Percentiles rank a stretch among this genome's conserved stretches.
These are phyloP conservation scores for Coregonus clupeaformis DNA, from an alignment of 2,113 vertebrate species.

Conservation along the genomic window DNA sequence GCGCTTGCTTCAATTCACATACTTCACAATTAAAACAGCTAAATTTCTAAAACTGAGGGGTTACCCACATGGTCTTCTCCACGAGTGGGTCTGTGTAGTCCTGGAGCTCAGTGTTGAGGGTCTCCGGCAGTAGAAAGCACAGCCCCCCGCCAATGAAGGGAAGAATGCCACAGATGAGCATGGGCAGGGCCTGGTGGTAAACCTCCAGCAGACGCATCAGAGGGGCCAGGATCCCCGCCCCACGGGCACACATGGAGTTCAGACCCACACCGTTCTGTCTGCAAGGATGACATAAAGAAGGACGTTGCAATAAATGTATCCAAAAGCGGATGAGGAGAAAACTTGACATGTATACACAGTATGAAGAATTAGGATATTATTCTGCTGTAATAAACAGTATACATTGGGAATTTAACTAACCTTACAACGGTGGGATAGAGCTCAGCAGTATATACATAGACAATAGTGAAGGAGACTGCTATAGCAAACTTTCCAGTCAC, in stretches of 20 bases:
- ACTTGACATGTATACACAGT: too few relatives aligned
- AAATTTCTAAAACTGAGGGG: not conserved
- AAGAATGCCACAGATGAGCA: constrained; percentile 76
- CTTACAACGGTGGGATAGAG: constrained; percentile 83
- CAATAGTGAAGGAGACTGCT: constrained; percentile 63
- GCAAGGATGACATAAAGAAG: not conserved
- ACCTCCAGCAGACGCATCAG: constrained; percentile 75
- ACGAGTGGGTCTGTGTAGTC: constrained; percentile 56
- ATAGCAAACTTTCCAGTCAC: constrained; percentile 73
- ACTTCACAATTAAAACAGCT: not conserved
- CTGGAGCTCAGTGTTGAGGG: constrained; percentile 64
- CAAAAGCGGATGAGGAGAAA: too few relatives aligned
- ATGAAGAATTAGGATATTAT: too few relatives aligned
- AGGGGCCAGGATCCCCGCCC: constrained; percentile 79
- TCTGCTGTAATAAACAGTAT: not conserved
- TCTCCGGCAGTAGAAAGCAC: constrained; percentile 82
- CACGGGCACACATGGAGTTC: constrained; percentile 73
- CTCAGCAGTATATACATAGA: constrained; percentile 82
- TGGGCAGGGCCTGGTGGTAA: constrained; percentile 72
- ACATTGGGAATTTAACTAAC: constrained; percentile 55
- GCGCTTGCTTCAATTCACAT: not conserved
- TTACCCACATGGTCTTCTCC: constrained; percentile 45
- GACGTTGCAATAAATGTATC: too few relatives aligned
- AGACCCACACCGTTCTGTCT: constrained; percentile 84
- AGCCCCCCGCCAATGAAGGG: constrained; percentile 63